Evolutionary conservation across 2,888 invertebrate genomes (phyloP).

Genomic region (Hecatera dysodea): DNA sequence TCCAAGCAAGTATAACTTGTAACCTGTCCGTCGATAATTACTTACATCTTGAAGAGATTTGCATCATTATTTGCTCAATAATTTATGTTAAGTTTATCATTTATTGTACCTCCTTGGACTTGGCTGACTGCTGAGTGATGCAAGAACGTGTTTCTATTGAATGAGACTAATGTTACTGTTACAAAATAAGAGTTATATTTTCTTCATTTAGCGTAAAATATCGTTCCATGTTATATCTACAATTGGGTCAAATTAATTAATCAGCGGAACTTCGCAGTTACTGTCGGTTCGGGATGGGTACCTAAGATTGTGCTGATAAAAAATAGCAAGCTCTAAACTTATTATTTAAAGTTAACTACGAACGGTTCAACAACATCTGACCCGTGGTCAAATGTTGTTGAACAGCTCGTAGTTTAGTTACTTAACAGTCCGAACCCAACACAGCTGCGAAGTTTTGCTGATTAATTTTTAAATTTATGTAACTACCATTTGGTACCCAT

Average conservation of each 20-base stretch:
- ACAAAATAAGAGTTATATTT: slow-evolving; percentile 7
- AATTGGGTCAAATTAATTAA: background rate
- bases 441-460: background rate
- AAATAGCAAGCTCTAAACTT: too few relatives aligned
- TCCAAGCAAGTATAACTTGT: background rate
- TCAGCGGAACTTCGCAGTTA: background rate
- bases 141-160: slow-evolving; percentile 47
- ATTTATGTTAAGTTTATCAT: slow-evolving; percentile 22
- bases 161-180: slow-evolving; percentile 16
- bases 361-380: too few relatives aligned
- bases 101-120: slow-evolving; percentile 21
- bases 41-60: slow-evolving; percentile 33
- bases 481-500: too few relatives aligned
- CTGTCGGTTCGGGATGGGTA: too few relatives aligned
- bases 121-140: slow-evolving; percentile 30
- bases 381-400: too few relatives aligned
- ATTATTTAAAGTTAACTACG: too few relatives aligned
- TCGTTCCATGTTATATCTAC: too few relatives aligned
- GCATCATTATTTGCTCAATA: slow-evolving; percentile 38
- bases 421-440: too few relatives aligned
- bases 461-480: too few relatives aligned
- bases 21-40: slow-evolving; percentile 8
- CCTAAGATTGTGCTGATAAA: too few relatives aligned
- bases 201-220: background rate
- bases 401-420: too few relatives aligned